Evolutionary conservation across 1,140 invertebrate genomes (phyloP), one percentile per base, ranked within the genome.

Genomic region (Himalopsyche phryganea): DNA sequence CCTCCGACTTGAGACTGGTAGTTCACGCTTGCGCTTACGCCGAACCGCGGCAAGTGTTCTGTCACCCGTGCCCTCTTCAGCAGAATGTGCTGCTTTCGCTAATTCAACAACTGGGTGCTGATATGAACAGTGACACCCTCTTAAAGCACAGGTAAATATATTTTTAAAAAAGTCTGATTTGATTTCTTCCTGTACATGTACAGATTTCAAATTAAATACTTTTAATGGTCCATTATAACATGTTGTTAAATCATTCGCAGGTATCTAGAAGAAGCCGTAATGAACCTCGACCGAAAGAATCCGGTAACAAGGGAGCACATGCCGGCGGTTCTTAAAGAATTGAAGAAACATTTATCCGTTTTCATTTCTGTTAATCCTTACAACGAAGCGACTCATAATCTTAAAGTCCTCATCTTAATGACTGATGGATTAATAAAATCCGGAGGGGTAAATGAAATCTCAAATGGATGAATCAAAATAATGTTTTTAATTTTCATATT

Each of bases 51-150:
- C 79, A 83, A 60, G 85, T 96, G 11, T 96, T 97, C 76, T 78
- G 77, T 6, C 74, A 81, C 46, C 82, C 85, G 1, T 90, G 86
- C 69, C 80, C 84, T 10, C 74, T 93, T 10, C 85, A 87, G 50
- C 92, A 94, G 68, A 89, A 89, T 63, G 91, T 96, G 35, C 79
- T 97, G 47, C 77, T 98, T 19, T 95, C 93, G 0, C 80, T 98
- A 1, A 90, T 97, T 61, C 92, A 96, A 72, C 94, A 98, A 70
- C 81, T 98, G 2, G 90, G 91, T 2, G 87, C 90, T 1, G 92
- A 96, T 71, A 83, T 98, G 71, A 80, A 80, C 19, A 81, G 86
- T 50, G 85, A 93, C 66, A 92, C 90, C n/a, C 89, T 91, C 65
- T 79, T 94, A 3, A 96, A 96, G 73, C 83, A 91, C 63, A 91